Conservation (phyloP, 2,113 vertebrate species). For the Dromiciops gliroides region DNA sequence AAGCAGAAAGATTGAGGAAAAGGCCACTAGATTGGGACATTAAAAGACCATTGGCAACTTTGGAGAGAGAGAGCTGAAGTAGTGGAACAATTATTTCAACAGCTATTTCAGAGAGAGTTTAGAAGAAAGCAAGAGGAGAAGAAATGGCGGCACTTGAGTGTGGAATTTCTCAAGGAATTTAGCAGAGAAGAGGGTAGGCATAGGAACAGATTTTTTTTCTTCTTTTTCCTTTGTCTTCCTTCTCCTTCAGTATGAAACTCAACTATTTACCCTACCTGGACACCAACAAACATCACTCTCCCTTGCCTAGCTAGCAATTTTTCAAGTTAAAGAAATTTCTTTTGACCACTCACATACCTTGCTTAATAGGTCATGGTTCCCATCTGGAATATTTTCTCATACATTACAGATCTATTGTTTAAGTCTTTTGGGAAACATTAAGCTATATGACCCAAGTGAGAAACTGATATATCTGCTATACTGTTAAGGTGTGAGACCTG, state of each 20-base stretch:
- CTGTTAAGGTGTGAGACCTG: not conserved
- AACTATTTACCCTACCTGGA: not conserved
- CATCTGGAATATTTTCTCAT: not conserved
- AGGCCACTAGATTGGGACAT: not conserved
- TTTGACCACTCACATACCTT: not conserved
- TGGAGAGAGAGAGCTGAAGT: not conserved
- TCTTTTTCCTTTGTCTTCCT: not conserved
- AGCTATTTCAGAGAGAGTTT: not conserved
- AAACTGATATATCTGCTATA: not conserved
- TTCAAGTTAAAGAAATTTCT: constrained; percentile 19
- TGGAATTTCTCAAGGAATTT: not conserved
- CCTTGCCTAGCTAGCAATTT: not conserved
- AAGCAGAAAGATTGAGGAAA: not conserved
- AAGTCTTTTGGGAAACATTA: not conserved
- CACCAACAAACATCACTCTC: not conserved
- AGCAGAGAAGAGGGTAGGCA: not conserved
- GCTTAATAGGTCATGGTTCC: not conserved
- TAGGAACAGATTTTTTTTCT: constrained; percentile 23
- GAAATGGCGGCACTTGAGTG: not conserved
- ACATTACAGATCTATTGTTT: not conserved
- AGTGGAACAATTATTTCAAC: not conserved
- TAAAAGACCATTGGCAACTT: not conserved
- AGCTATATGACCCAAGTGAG: not conserved
- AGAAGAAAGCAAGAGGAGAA: not conserved
- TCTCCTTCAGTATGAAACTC: not conserved